Percentiles rank a stretch among this genome's conserved stretches.
phyloP scores from a whole-genome alignment of 1,140 invertebrate species.

The Sipha flava region DNA sequence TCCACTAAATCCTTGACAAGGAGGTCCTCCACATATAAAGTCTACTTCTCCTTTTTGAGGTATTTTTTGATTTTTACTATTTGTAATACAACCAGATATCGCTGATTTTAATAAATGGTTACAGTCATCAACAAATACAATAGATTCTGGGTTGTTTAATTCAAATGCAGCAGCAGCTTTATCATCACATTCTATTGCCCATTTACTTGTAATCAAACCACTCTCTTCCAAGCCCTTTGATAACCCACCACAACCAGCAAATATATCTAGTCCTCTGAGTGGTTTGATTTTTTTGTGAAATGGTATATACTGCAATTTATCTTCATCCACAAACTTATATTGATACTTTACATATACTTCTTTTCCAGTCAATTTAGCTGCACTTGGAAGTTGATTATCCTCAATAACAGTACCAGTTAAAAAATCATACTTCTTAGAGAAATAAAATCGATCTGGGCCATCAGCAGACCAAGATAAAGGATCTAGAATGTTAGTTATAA shows the following conservation, averaged over 20 bases:
- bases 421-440: conserved; percentile 59
- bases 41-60: conserved; percentile 76
- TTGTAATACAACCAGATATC: conserved; percentile 49
- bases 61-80: conserved; percentile 53
- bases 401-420: conserved; percentile 43
- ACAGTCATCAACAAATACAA: conserved; percentile 74
- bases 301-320: conserved; percentile 43
- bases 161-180: conserved; percentile 70
- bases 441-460: conserved; percentile 68
- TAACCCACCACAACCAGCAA: conserved; percentile 79
- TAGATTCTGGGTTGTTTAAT: conserved; percentile 64
- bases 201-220: conserved; percentile 58
- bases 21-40: conserved; percentile 77
- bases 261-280: conserved; percentile 69
- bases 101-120: conserved; percentile 61
- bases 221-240: conserved; percentile 64
- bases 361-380: conserved; percentile 48
- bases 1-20: conserved; percentile 83
- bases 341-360: conserved; percentile 52
- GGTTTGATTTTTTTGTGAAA: conserved; percentile 48
- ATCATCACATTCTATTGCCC: conserved; percentile 76
- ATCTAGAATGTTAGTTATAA: conserved; percentile 51
- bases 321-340: conserved; percentile 53
- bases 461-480: conserved; percentile 50
- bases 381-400: not conserved